Percentiles rank a stretch among this genome's conserved stretches.
Conservation (phyloP, 2,113 vertebrate species). For the Condylura cristata region DNA sequence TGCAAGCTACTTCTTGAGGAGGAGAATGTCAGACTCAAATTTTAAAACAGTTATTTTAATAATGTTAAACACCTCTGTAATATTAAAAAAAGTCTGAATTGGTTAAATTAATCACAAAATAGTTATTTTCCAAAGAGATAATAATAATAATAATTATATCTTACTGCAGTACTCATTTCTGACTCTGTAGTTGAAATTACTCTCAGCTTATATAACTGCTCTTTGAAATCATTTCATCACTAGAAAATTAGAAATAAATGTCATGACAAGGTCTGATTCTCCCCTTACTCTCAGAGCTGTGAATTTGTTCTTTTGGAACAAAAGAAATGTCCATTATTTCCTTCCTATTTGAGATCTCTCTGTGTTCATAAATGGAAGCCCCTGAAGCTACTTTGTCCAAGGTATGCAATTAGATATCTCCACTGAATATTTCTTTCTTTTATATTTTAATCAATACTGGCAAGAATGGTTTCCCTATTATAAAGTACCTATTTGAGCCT, state of each 20-base stretch:
- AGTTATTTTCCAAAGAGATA: no score
- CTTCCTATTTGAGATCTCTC: background rate
- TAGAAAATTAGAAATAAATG: conserved; percentile 19
- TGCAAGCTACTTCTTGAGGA: conserved; percentile 36
- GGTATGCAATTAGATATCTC: background rate
- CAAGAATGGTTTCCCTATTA: background rate
- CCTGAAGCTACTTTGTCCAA: background rate
- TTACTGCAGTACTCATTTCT: background rate
- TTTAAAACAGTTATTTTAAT: background rate
- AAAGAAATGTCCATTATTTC: background rate
- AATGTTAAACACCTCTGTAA: no score
- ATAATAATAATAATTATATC: background rate
- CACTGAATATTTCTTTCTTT: conserved; percentile 7
- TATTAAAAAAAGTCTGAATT: no score
- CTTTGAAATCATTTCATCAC: background rate
- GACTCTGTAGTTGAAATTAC: background rate
- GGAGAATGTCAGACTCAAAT: conserved; percentile 25
- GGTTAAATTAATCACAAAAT: no score
- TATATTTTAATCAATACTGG: background rate
- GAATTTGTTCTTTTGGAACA: conserved; percentile 32
- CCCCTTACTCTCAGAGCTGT: conserved; percentile 5
- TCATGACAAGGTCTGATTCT: conserved; percentile 30
- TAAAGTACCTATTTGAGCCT: background rate
- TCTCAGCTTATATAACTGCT: background rate
- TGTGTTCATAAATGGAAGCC: conserved; percentile 4